Evolutionary conservation across 2,888 invertebrate species (phyloP).

Genomic region (Archaeoteleia sp.): DNA sequence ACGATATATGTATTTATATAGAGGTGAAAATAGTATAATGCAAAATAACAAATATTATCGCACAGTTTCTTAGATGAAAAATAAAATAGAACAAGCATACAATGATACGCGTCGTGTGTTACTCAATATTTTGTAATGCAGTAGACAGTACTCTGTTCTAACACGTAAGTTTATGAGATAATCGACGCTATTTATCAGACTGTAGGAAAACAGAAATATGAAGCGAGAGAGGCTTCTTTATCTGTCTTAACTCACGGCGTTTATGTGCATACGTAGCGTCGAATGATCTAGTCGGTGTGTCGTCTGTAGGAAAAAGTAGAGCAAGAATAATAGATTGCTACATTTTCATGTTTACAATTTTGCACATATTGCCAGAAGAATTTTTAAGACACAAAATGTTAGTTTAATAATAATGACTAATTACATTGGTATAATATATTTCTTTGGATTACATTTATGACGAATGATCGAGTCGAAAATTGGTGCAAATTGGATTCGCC

Average conservation of each 20-base stretch:
- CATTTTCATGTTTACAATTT: no score
- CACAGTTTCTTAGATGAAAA: constrained; percentile 6
- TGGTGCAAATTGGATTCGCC: no score
- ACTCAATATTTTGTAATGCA: constrained; percentile 27
- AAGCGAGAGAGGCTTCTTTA: constrained; percentile 14
- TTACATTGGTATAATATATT: no score
- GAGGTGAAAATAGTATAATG: no score
- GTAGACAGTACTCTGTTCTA: constrained; percentile 14
- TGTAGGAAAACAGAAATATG: constrained; percentile 22
- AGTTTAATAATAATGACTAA: no score
- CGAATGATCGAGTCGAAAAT: no score
- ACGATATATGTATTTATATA: no score
- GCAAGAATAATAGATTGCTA: constrained; percentile 1
- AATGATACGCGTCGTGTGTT: constrained; percentile 9
- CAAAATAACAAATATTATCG: constrained; percentile 3
- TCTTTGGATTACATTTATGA: no score
- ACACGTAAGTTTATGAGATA: constrained; percentile 23
- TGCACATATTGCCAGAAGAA: background rate
- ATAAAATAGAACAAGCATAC: constrained; percentile 6
- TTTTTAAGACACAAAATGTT: constrained; percentile 3
- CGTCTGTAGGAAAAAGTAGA: background rate
- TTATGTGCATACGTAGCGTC: constrained; percentile 1
- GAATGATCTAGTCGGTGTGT: constrained; percentile 2
- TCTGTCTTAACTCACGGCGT: constrained; percentile 9
- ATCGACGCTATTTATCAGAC: constrained; percentile 26